Evolutionary conservation across 1,140 invertebrate genomes (phyloP), one percentile per base, ranked within the genome.

Genomic region (Meloidogyne floridensis): DNA sequence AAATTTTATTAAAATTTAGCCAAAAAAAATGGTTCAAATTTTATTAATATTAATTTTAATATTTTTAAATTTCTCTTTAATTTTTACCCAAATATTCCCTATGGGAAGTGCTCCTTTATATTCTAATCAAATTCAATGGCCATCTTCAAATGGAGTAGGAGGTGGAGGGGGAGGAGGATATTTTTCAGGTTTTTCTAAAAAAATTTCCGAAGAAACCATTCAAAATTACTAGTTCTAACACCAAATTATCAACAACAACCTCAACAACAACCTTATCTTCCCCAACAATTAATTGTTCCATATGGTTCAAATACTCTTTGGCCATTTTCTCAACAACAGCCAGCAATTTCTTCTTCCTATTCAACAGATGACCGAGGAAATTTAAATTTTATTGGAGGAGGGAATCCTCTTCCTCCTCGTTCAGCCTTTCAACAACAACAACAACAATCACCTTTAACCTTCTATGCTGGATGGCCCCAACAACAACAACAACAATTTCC

Each of bases 401-500:
- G 3, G 0, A 10, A 9, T 56, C 10, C 54, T 15, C 56, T 15
- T 32, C 32, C 2, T 47, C 47, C 47, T 0, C 47, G 47, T 47
- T 47, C 47, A 47, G 47, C 47, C n/a, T 65, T 65, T 18, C 59
- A 65, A 65, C 59, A 65, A 65, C 59, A 65, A 65, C 59, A 65
- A 65, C n/a, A 11, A n/a, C 15, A 3, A n/a, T 13, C 13, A 59
- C 56, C 72, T 59, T 32, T 77, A 8, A 4, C 15, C 32, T 43
- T 15, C 15, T 77, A 69, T 69, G 10, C 75, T 20, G 32, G 32
- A 42, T 70, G 18, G 15, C 56, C 18, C 2, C 77, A 54, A 72
- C 77, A 69, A 42, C 77, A 79, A 72, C 56, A n/a, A 15, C 76
- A 32, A n/a, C 65, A 3, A 1, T 18, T 51, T 79, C 59, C 18